Evolutionary conservation across 2,797 vertebrate genomes (phyloP), one percentile per base, ranked within the genome.

Genomic region (Gephyroberyx darwinii): DNA sequence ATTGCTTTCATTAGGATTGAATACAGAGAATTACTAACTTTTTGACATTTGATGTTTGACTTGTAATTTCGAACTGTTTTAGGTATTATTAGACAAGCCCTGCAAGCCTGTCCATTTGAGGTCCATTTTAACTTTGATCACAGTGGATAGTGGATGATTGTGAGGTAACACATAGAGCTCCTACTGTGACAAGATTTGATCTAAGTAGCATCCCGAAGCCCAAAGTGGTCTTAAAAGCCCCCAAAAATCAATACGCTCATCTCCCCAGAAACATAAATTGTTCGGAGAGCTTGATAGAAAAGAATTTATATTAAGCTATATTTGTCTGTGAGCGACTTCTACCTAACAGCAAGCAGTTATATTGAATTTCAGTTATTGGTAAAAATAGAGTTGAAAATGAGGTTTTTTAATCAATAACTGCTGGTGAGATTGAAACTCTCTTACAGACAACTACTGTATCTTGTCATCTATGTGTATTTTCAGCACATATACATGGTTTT

Each of bases 241-340:
- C 17, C 30, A 68, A 47, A 80, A 73, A 84, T 78, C 72, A 71
- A 87, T 85, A 63, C 48, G 52, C 31, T 77, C 74, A 61, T 80
- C 66, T 47, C 63, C 50, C 65, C 60, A 41, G 64, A 51, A 74
- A 58, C 58, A 80, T 67, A 63, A 73, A 83, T 71, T 71, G 68
- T 33, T 66, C 48, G 5, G 26, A 65, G 71, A 78, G 19, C 19
- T 48, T 60, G 75, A 83, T 74, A 60, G 52, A 53, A 73, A 45
- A 59, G 22, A 6, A 68, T 26, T 26, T 26, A 26, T 26, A 56
- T 52, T 41, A 45, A 41, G 26, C n/a, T 30, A 69, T 63, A 75
- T 73, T 73, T 71, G 26, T 71, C 31, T 64, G 41, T 2, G 45
- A 47, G 63, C 41, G 35, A 62, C 31, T 70, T 71, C 9, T 41